Base-by-base conservation (phyloP, 2,888 invertebrate species). In the Nebria brevicollis region DNA sequence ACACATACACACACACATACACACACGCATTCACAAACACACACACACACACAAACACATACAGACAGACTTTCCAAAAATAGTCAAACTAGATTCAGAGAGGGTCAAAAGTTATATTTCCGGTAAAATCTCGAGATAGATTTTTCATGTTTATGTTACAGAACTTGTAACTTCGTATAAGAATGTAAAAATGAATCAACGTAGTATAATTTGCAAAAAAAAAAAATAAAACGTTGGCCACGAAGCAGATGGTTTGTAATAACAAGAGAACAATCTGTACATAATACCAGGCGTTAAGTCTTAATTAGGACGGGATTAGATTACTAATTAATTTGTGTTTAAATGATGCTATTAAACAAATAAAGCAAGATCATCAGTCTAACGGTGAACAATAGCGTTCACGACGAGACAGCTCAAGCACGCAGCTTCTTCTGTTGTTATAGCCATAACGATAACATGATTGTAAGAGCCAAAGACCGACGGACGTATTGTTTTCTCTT, bases 311-410 rank as follows among this genome's bases (percentile, higher is more conserved):
- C 54, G 25, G 54, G 74, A 75, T 75, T 75, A 75, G 20, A 75
- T 75, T 54, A 13, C 54, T 75, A 75, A 75, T 75, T 75, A 75
- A 75, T 75, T 75, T 26, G 54, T 54, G 54, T 72, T 72, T 72
- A 72, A 72, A 72, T 72, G 34, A 34, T 10, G 34, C 72, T 54
- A 54, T 54, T 54, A 54, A 54, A 54, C 54, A 54, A 54, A 54
- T 54, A 54, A 54, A 54, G 54, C 54, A 54, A 54, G 54, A 54
- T 11, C 54, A 54, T 54, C 54, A 54, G 54, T 54, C 54, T 54
- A 54, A 54, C 54, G 8, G 54, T 54, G 54, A 54, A 54, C 54
- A 54, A 54, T 54, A 54, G 54, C 54, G 54, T 11, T 54, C 54
- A 54, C 7, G 54, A 54, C 54, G 8, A 54, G 54, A 13, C 54